Evolutionary conservation across 2,113 vertebrate genomes (phyloP).

Genomic region (Cyprinodon brontotheroides): DNA sequence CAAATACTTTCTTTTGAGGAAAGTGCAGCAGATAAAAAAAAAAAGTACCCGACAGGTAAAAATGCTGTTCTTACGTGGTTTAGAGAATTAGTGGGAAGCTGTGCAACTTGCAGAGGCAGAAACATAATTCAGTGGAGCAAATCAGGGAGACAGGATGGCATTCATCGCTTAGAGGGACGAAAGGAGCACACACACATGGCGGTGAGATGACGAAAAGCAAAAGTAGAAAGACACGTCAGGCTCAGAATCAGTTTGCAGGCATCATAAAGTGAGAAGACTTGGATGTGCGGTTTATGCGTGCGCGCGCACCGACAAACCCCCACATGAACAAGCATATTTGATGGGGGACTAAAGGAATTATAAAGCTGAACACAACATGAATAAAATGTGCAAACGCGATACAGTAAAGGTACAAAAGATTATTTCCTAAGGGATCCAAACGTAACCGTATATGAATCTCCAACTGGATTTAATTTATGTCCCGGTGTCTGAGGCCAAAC

Average conservation of each 20-base stretch:
- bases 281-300: not conserved
- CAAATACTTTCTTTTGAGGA: conserved; percentile 26
- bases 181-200: not conserved
- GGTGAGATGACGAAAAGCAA: conserved; percentile 22
- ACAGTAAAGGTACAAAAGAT: not conserved
- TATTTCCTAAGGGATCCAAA: not conserved
- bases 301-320: not conserved
- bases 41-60: conserved; percentile 65
- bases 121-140: conserved; percentile 5
- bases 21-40: conserved; percentile 38
- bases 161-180: conserved; percentile 17
- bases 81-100: conserved; percentile 55
- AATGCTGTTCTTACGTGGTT: conserved; percentile 65
- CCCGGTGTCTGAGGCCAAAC: not conserved
- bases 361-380: not conserved
- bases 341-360: conserved; percentile 25
- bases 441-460: conserved; percentile 4
- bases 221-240: conserved; percentile 40
- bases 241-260: not conserved
- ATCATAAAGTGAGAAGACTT: not conserved
- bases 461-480: not conserved
- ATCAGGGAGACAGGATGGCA: conserved; percentile 11
- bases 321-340: not conserved
- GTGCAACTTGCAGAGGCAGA: conserved; percentile 9
- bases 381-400: not conserved